Evolutionary conservation across 2,888 invertebrate genomes (phyloP).

Genomic region (Strigamia transsilvanica): DNA sequence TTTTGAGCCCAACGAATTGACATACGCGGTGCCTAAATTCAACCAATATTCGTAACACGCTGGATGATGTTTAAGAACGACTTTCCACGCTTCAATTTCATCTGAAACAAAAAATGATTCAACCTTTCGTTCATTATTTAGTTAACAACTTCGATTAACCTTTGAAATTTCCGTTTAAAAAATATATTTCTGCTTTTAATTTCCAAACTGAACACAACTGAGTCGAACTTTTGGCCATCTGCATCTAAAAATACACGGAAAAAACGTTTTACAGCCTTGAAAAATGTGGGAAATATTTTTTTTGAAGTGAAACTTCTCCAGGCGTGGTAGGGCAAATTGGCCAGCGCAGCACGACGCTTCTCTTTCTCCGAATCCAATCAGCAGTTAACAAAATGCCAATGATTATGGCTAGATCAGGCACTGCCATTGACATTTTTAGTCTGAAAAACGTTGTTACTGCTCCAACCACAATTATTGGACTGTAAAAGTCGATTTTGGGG

Average conservation of each 20-base stretch:
- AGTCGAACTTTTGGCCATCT: not conserved
- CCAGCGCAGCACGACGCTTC: too few relatives aligned
- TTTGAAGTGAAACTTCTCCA: not conserved
- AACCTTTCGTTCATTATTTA: not conserved
- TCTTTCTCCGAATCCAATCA: too few relatives aligned
- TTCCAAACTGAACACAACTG: constrained; percentile 8
- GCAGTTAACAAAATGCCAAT: too few relatives aligned
- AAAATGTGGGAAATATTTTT: not conserved
- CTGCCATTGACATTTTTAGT: too few relatives aligned
- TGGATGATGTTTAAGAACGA: not conserved
- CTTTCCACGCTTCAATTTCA: not conserved
- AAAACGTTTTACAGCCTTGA: not conserved
- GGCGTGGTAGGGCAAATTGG: too few relatives aligned
- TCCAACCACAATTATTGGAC: too few relatives aligned
- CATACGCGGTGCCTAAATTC: not conserved
- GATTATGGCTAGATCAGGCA: too few relatives aligned
- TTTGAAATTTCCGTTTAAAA: not conserved
- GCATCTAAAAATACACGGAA: not conserved
- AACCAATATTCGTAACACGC: not conserved
- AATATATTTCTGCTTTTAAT: not conserved
- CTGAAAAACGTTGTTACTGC: too few relatives aligned
- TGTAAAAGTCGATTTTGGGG: too few relatives aligned
- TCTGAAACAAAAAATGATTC: not conserved
- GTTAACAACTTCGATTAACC: not conserved
- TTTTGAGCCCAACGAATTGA: not conserved